phyloP scores from a whole-genome alignment of 2,113 vertebrate genomes.

The Pionites leucogaster region DNA sequence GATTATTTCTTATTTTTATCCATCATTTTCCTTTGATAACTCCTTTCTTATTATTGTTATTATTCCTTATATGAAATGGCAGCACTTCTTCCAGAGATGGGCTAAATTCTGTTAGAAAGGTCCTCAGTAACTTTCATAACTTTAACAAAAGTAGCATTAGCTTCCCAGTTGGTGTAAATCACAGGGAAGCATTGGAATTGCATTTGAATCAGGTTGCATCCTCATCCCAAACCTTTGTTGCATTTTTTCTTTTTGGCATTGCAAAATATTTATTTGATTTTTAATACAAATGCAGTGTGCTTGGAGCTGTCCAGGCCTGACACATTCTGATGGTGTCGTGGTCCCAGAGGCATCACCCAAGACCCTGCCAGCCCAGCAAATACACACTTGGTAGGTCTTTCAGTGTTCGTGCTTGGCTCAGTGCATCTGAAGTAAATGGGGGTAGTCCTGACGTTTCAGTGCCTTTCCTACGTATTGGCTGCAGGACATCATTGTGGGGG shows the following conservation, averaged over 20 bases:
- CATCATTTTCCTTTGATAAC: not conserved
- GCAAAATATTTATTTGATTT: not conserved
- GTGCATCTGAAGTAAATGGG: not conserved
- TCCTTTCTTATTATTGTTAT: not conserved
- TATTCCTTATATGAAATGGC: not conserved
- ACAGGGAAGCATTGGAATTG: not conserved
- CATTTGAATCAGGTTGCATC: not conserved
- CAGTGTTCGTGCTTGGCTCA: not conserved
- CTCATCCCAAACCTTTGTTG: not conserved
- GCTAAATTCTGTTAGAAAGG: not conserved
- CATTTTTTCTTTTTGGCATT: not conserved
- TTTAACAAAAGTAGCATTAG: not conserved
- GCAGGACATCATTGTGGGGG: not conserved
- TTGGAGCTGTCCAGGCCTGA: not conserved
- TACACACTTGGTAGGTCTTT: not conserved
- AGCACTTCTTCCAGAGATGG: not conserved
- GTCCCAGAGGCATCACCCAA: not conserved
- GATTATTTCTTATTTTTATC: not conserved
- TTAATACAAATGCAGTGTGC: not conserved
- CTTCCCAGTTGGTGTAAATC: not conserved
- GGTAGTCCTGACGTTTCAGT: not conserved
- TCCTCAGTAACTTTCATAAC: not conserved
- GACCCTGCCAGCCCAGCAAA: not conserved
- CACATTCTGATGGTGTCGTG: not conserved
- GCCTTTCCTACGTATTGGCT: not conserved